phyloP scores from a whole-genome alignment of 2,888 invertebrate species.

The Trissolcus japonicus region DNA sequence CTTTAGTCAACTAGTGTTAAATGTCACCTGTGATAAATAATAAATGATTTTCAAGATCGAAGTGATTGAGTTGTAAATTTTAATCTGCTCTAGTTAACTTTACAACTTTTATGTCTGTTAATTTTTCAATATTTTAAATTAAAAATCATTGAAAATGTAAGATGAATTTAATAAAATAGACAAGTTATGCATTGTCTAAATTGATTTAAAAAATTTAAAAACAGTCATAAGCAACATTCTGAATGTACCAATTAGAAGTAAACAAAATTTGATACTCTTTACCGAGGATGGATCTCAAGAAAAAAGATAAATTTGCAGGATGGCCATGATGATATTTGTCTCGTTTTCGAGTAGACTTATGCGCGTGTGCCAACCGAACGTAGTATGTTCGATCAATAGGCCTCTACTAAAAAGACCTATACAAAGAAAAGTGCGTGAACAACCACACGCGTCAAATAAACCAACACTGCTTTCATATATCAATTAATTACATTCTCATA shows the following conservation, averaged over 20 bases:
- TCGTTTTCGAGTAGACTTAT: conserved; percentile 76
- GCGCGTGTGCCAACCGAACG: conserved; percentile 69
- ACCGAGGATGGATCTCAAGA: conserved; percentile 59
- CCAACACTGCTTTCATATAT: conserved; percentile 24
- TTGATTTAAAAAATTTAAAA: too few relatives aligned
- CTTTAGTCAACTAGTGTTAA: conserved; percentile 27
- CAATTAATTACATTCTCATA: conserved; percentile 11
- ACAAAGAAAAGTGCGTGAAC: conserved; percentile 60
- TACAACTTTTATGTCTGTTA: too few relatives aligned
- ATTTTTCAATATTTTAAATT: too few relatives aligned
- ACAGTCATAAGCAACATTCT: too few relatives aligned
- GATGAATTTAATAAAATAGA: too few relatives aligned
- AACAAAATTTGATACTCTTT: conserved; percentile 43
- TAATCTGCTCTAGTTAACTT: not conserved
- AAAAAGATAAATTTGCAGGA: conserved; percentile 70
- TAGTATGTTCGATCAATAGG: conserved; percentile 70
- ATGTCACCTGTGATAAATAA: conserved; percentile 32
- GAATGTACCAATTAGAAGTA: not conserved
- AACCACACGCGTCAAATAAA: conserved; percentile 53
- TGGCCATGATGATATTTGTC: conserved; percentile 75
- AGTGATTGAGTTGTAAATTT: conserved; percentile 31
- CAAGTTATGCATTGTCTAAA: too few relatives aligned
- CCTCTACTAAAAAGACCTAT: conserved; percentile 72
- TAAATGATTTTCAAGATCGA: conserved; percentile 24
- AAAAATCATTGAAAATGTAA: too few relatives aligned